Conservation (phyloP, 23 tunicate species). For the Halocynthia aurantium region DNA sequence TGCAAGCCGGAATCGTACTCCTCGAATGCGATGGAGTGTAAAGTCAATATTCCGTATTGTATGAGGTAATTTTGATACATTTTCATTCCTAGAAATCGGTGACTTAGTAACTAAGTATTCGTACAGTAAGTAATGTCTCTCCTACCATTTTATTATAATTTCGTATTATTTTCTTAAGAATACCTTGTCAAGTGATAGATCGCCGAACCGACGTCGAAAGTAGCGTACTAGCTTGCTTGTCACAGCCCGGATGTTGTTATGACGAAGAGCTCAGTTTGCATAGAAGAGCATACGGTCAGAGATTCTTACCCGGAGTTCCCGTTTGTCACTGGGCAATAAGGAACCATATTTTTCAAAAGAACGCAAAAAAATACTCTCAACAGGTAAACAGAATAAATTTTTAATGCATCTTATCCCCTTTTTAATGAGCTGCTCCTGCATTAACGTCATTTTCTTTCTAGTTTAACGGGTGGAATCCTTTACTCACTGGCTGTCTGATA, state of each 20-base stretch:
- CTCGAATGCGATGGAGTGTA: constrained; percentile 15
- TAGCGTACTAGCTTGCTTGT: constrained; percentile 24
- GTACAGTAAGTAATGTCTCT: too few relatives aligned
- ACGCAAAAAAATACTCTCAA: constrained; percentile 15
- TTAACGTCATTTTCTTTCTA: neutral
- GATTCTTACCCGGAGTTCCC: constrained; percentile 87
- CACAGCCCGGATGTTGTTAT: constrained; percentile 69
- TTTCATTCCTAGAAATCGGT: too few relatives aligned
- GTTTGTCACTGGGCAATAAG: constrained; percentile 81
- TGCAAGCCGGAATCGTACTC: constrained; percentile 16
- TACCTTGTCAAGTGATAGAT: constrained; percentile 49
- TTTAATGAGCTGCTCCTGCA: neutral
- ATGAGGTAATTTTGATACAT: constrained; percentile 33
- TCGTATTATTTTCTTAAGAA: constrained; percentile 16
- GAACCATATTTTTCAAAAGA: constrained; percentile 44
- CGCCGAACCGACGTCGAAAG: constrained; percentile 32
- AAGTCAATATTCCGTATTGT: constrained; percentile 67
- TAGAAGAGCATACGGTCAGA: constrained; percentile 47
- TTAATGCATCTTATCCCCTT: neutral
- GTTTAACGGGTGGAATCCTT: constrained; percentile 59
- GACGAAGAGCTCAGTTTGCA: constrained; percentile 40
- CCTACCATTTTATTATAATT: neutral
- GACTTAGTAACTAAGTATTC: too few relatives aligned
- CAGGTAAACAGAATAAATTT: constrained; percentile 8
- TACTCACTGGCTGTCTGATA: constrained; percentile 50